These are phyloP conservation scores for Lagopus muta DNA, from an alignment of 2,113 vertebrate species.

Conservation along the genomic window DNA sequence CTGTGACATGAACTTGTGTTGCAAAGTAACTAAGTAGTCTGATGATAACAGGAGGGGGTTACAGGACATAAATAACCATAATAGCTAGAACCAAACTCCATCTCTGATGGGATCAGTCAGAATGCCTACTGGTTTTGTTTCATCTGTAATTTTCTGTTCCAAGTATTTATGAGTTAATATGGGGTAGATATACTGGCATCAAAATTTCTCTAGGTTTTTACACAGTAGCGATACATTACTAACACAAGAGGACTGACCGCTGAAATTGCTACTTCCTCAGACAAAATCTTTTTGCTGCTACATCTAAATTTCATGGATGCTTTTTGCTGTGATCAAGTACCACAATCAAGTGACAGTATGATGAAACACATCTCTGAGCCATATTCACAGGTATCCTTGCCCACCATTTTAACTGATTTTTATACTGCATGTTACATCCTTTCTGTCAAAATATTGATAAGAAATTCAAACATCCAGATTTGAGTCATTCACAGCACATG, in stretches of 20 bases:
- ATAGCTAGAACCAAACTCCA: background rate
- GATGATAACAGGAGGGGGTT: background rate
- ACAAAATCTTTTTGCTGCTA: background rate
- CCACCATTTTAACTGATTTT: background rate
- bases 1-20: background rate
- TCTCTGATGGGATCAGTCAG: background rate
- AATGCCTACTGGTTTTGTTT: background rate
- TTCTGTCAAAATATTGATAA: slow-evolving; percentile 49
- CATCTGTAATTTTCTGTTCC: background rate
- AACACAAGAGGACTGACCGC: background rate
- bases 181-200: background rate
- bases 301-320: background rate
- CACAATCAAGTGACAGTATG: background rate
- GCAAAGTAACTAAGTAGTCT: background rate
- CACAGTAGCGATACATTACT: background rate
- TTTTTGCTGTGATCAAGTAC: background rate
- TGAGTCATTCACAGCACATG: slow-evolving; percentile 15
- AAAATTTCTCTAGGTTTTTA: background rate
- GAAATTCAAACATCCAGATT: slow-evolving; percentile 2
- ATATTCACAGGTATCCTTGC: background rate
- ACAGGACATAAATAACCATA: background rate
- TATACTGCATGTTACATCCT: background rate
- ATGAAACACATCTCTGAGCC: background rate
- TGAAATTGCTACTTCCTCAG: background rate
- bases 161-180: background rate